phyloP scores from a whole-genome alignment of 2,113 vertebrate species.

The Myiozetetes cayanensis region DNA sequence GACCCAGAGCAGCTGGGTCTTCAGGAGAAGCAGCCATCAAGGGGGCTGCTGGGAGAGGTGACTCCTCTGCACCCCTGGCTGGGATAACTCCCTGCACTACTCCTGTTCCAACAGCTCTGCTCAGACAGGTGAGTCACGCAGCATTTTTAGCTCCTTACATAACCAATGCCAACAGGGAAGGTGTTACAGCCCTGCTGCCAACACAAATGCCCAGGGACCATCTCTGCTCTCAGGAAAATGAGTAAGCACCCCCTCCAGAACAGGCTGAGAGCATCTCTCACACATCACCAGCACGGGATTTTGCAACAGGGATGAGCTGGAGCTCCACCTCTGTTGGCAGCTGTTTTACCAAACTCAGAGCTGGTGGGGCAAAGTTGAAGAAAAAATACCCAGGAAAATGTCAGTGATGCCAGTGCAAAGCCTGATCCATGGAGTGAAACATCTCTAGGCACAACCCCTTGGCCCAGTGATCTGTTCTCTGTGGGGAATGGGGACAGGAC shows the following conservation, averaged over 20 bases:
- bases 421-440: too few relatives aligned
- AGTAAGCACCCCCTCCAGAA: conserved; percentile 22
- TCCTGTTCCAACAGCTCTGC: conserved; percentile 49
- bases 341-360: neutral
- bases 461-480: neutral
- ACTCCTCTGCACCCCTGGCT: neutral
- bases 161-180: conserved; percentile 61
- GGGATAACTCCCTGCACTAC: neutral
- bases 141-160: conserved; percentile 52
- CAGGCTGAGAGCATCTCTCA: neutral
- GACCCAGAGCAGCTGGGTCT: neutral
- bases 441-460: neutral
- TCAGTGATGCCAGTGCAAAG: fast-evolving
- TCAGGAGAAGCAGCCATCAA: neutral
- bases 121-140: conserved; percentile 51
- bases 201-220: conserved; percentile 45
- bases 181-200: conserved; percentile 51
- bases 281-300: neutral
- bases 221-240: neutral
- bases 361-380: neutral
- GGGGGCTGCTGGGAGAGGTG: neutral
- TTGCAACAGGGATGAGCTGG: neutral
- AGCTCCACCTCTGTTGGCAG: neutral
- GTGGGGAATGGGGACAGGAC: neutral
- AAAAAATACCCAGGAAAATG: neutral